Percentiles rank a stretch among this genome's conserved stretches.
Conservation (phyloP, 2,888 invertebrate genomes). For the Aspidiotus destructor region DNA sequence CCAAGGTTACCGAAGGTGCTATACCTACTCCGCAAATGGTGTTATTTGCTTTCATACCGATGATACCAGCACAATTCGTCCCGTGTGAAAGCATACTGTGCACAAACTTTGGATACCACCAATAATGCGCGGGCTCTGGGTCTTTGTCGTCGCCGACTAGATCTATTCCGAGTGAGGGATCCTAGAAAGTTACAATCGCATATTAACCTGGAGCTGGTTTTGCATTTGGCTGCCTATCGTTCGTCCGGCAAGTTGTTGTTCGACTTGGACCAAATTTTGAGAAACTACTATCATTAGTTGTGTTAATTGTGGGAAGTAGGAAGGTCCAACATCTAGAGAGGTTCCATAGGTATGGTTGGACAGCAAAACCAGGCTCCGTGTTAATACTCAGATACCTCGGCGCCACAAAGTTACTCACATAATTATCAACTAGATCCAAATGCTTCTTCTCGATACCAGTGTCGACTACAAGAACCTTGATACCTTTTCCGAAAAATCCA, state of each 20-base stretch:
- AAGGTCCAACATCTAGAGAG: no score
- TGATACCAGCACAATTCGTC: slow-evolving; percentile 82
- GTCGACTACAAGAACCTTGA: slow-evolving; percentile 94
- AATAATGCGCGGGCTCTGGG: slow-evolving; percentile 60
- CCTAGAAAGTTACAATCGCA: slow-evolving; percentile 47
- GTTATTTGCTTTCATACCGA: slow-evolving; percentile 82
- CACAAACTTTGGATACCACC: slow-evolving; percentile 38
- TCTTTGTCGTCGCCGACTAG: slow-evolving; percentile 68
- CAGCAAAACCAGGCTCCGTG: no score
- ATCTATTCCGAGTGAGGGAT: slow-evolving; percentile 74
- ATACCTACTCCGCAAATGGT: slow-evolving; percentile 83
- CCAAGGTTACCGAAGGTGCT: slow-evolving; percentile 73
- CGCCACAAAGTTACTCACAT: slow-evolving; percentile 54
- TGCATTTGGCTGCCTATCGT: no score
- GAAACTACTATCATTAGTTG: no score
- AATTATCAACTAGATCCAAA: slow-evolving; percentile 80
- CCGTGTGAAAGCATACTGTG: slow-evolving; percentile 64
- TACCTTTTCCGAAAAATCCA: slow-evolving; percentile 81
- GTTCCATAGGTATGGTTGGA: no score
- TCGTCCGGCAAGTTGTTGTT: no score
- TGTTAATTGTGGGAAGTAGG: no score
- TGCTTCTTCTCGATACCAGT: slow-evolving; percentile 93
- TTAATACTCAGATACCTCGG: no score
- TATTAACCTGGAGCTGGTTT: no score
- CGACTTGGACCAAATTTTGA: no score